Conservation (phyloP, 2,113 vertebrate genomes). For the Erythrolamprus reginae region DNA sequence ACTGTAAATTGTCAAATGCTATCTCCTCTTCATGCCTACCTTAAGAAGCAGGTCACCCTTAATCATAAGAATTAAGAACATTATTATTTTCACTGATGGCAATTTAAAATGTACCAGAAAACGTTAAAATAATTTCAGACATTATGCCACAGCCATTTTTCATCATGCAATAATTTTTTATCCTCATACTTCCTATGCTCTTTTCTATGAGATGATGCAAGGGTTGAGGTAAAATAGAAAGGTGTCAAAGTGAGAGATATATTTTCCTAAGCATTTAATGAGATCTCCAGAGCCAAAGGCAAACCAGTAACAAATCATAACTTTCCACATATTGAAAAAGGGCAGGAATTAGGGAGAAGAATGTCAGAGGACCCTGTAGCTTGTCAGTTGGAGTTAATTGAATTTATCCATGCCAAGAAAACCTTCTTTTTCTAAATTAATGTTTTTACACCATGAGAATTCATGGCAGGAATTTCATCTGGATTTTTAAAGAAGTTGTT, state of each 20-base stretch:
- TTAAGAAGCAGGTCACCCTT: background rate
- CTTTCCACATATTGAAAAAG: conserved; percentile 51
- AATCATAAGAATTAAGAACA: background rate
- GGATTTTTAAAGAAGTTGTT: conserved; percentile 71
- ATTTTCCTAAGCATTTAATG: conserved; percentile 67
- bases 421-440: conserved; percentile 72
- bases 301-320: conserved; percentile 69
- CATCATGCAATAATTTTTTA: conserved; percentile 38
- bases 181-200: conserved; percentile 21
- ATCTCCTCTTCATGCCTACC: background rate
- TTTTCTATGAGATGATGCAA: conserved; percentile 61
- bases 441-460: conserved; percentile 60
- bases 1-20: background rate
- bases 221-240: conserved; percentile 62
- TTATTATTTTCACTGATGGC: background rate
- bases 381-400: conserved; percentile 74
- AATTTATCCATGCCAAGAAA: conserved; percentile 67
- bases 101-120: background rate
- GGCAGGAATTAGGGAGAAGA: background rate
- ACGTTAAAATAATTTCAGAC: conserved; percentile 19
- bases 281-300: conserved; percentile 74
- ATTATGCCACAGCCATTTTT: conserved; percentile 45
- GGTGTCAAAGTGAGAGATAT: conserved; percentile 56
- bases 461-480: conserved; percentile 73
- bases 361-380: conserved; percentile 48